Conservation (phyloP, 2,113 vertebrate genomes). For the Mirounga angustirostris region DNA sequence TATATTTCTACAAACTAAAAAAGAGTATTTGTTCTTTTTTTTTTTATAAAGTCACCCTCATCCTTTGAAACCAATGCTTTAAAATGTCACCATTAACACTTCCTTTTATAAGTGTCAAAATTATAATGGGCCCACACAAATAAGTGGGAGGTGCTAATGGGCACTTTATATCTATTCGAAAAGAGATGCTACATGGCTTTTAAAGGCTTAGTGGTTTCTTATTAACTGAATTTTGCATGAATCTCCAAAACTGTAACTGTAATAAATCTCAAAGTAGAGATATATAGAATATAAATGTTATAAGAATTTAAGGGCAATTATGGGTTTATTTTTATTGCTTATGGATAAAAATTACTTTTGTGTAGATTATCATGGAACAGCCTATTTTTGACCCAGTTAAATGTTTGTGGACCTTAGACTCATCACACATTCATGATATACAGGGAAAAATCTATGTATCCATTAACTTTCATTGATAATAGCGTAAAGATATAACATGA, state of each 20-base stretch:
- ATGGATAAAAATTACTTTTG: neutral
- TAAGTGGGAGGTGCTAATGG: slow-evolving; percentile 71
- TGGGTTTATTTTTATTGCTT: neutral
- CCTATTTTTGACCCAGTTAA: neutral
- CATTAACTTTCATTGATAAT: slow-evolving; percentile 63
- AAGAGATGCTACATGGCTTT: neutral
- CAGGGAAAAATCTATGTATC: neutral
- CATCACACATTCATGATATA: neutral
- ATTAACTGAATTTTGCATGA: neutral
- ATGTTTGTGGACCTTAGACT: neutral
- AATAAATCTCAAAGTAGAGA: neutral
- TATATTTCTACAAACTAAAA: neutral
- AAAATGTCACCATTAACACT: slow-evolving; percentile 64
- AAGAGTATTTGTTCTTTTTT: neutral
- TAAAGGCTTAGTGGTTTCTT: neutral
- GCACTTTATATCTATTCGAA: neutral
- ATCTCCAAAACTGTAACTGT: neutral
- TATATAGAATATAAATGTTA: neutral
- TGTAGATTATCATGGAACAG: neutral
- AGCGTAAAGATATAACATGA: slow-evolving; percentile 34
- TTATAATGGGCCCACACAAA: slow-evolving; percentile 48
- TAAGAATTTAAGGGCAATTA: neutral
- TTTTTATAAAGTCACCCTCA: neutral
- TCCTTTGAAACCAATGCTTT: slow-evolving; percentile 11
- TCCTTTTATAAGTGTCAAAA: slow-evolving; percentile 63